Percentiles rank a stretch among this genome's conserved stretches.
Conservation (phyloP, 2,113 vertebrate species). For the Phalacrocorax carbo region DNA sequence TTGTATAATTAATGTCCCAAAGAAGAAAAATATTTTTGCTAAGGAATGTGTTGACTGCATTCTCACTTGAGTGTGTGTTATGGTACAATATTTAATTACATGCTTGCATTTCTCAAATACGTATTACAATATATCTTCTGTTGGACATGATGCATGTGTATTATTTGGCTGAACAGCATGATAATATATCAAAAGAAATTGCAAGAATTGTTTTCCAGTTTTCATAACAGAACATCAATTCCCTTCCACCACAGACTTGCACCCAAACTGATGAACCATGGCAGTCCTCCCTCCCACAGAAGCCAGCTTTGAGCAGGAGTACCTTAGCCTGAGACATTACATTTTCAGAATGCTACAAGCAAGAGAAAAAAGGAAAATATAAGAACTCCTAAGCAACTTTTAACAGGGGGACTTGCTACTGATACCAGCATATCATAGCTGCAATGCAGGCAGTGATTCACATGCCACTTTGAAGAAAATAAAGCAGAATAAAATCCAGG, state of each 20-base stretch:
- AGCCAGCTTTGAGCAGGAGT: neutral
- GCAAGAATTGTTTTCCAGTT: neutral
- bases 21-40: slow-evolving; percentile 43
- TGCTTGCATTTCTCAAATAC: slow-evolving; percentile 1
- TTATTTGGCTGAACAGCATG: neutral
- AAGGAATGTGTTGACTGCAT: neutral
- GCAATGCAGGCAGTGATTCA: neutral
- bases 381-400: neutral
- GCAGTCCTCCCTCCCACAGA: neutral
- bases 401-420: neutral
- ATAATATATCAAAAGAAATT: neutral
- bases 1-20: neutral
- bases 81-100: neutral
- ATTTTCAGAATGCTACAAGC: neutral
- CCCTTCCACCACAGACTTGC: neutral
- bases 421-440: neutral
- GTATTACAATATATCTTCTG: neutral
- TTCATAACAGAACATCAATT: neutral
- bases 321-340: neutral
- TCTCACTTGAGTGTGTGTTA: slow-evolving; percentile 10
- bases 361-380: neutral
- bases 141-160: neutral
- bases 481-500: neutral
- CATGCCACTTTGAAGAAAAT: neutral
- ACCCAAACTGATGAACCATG: neutral